These are phyloP conservation scores for Pheosia tremula DNA, from an alignment of 2,888 invertebrate species.

Conservation along the genomic window DNA sequence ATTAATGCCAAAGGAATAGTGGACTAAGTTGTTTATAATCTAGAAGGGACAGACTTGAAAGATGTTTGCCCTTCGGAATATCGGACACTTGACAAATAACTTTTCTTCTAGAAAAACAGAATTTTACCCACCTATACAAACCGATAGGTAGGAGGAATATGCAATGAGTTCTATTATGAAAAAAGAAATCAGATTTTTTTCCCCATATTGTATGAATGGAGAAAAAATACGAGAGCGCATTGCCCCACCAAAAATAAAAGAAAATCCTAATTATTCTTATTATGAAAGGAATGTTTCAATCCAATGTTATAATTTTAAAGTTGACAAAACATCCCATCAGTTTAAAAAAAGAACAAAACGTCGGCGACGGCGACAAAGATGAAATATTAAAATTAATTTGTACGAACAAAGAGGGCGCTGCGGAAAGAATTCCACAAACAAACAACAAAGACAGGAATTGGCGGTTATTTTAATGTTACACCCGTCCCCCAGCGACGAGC, in stretches of 20 bases:
- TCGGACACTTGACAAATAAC: no score
- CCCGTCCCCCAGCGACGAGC: conserved; percentile 3
- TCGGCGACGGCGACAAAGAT: conserved; percentile 40
- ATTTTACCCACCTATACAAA: no score
- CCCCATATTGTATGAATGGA: no score
- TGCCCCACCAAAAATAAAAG: neutral
- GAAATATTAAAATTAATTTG: conserved; percentile 64
- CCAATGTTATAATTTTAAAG: conserved; percentile 34
- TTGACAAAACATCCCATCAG: conserved; percentile 51
- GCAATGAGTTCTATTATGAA: no score
- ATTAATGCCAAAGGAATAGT: no score
- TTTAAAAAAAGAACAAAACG: conserved; percentile 26
- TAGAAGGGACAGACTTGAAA: no score
- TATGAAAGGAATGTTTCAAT: conserved; percentile 22
- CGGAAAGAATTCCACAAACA: conserved; percentile 63
- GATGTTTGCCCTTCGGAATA: no score
- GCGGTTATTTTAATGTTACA: conserved; percentile 46
- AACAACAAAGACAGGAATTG: conserved; percentile 65
- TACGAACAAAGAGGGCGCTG: conserved; percentile 47
- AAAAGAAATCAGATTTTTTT: no score
- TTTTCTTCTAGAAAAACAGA: no score
- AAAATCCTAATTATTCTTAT: conserved; percentile 1
- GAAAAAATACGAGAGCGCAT: neutral
- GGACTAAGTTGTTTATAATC: no score
- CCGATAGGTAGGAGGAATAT: no score